These are phyloP conservation scores for Onychomys arenicola DNA, from an alignment of 2,797 vertebrate species.

Conservation along the genomic window DNA sequence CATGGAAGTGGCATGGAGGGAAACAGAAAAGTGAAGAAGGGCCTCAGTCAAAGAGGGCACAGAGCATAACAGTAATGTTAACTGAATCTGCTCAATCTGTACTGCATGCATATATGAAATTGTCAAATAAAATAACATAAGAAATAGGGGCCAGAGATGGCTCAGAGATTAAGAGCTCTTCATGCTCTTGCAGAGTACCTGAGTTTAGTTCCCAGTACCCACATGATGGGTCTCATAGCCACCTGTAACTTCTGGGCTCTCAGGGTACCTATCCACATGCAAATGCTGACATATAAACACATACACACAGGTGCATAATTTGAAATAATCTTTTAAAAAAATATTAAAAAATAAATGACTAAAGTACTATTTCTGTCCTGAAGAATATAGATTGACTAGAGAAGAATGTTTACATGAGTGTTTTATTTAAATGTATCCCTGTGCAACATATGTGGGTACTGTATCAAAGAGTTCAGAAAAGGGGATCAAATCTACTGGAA, in stretches of 20 bases:
- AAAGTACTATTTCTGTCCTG: not conserved
- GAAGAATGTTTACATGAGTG: not conserved
- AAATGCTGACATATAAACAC: not conserved
- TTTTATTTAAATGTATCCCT: not conserved
- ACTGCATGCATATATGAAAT: no score
- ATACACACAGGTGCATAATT: not conserved
- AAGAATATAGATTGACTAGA: not conserved
- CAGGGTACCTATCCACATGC: not conserved
- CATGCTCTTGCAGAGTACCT: not conserved
- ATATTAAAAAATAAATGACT: not conserved
- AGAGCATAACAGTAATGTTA: not conserved
- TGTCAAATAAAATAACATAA: not conserved
- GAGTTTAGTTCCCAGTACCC: no score
- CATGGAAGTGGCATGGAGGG: not conserved
- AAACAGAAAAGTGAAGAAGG: not conserved
- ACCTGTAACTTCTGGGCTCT: not conserved
- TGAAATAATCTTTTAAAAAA: not conserved
- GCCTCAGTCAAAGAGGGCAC: not conserved
- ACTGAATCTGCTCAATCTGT: not conserved
- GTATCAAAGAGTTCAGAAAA: not conserved
- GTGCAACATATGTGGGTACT: no score
- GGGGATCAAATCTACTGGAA: not conserved
- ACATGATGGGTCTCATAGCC: no score
- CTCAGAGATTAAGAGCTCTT: not conserved
- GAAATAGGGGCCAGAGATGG: no score